Base-by-base conservation (phyloP, 2,797 vertebrate species). In the Sebastes ruberrimus region DNA sequence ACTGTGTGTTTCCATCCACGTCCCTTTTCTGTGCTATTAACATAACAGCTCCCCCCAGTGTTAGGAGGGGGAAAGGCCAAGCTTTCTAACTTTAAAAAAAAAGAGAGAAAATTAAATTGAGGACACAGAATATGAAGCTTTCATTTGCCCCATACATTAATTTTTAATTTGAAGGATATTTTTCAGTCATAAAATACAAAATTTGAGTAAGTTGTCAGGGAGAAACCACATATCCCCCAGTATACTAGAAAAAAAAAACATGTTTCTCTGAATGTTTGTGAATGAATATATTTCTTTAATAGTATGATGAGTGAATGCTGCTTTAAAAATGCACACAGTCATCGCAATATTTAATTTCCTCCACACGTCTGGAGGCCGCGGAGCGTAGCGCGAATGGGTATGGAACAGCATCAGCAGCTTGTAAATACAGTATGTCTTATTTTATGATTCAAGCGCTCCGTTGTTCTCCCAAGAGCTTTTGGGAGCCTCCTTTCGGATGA, bases 41-140 rank as follows among this genome's bases (percentile, higher is more conserved):
- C 63, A 78, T 80, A 88, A 91, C 86, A 93, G 93, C 94, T 92
- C 94, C 93, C 86, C 94, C 93, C 80, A 88, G 93, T 94, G 94
- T 87, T 75, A 77, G 75, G 80, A 90, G 62, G 76, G 33, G 76
- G 86, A 80, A 64, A 66, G 57, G 32, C 66, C 71, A 27, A 7
- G 28, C 9, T 9, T 23, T 56, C 35, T 6, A 71, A 35, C 35
- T 60, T 30, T 6, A 4, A 46, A 33, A 60, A 10, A 25, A 62
- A 16, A 42, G 0, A 57, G 61, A 52, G 52, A 55, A 71, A 64
- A 69, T 71, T 4, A 57, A 83, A 87, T 75, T 0, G 5, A 80
- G 25, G 52, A 68, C 64, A 53, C 6, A 59, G 52, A 88, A 76
- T 69, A 22, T 80, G 46, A 82, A 67, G 56, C 60, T 60, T 82